These are phyloP conservation scores for Thryonomys swinderianus DNA, from an alignment of 2,113 vertebrate genomes.

Conservation along the genomic window DNA sequence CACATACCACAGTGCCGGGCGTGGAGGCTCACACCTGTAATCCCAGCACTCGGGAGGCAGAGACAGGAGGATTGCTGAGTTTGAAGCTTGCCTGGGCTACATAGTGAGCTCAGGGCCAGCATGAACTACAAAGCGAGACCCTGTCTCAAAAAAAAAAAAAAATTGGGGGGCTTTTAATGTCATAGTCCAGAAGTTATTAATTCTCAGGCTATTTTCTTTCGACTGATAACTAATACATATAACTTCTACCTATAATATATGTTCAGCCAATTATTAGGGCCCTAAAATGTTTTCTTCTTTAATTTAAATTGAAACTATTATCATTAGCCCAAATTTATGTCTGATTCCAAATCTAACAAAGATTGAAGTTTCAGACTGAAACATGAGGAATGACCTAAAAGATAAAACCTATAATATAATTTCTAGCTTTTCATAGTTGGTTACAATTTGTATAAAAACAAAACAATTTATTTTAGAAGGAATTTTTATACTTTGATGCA, in stretches of 20 bases:
- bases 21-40: no score
- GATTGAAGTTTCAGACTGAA: slow-evolving; percentile 57
- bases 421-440: slow-evolving; percentile 68
- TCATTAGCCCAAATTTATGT: slow-evolving; percentile 54
- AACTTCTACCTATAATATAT: not conserved
- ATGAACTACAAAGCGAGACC: no score
- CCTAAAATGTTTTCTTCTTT: slow-evolving; percentile 33
- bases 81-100: no score
- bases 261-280: slow-evolving; percentile 45
- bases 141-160: no score
- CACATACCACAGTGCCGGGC: no score
- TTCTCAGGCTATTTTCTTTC: slow-evolving; percentile 3
- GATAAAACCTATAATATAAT: slow-evolving; percentile 56
- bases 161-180: not conserved
- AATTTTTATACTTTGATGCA: slow-evolving; percentile 53
- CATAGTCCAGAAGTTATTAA: not conserved
- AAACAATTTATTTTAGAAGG: slow-evolving; percentile 56
- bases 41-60: no score
- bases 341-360: slow-evolving; percentile 50
- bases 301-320: slow-evolving; percentile 58
- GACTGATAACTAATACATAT: not conserved
- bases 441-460: slow-evolving; percentile 65
- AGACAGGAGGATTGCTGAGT: no score
- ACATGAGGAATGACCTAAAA: slow-evolving; percentile 55
- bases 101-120: no score